A percentile compares a stretch with the other conserved stretches of the same genome.
phyloP scores from a whole-genome alignment of 2,113 vertebrate genomes.

The Hystrix brachyura region DNA sequence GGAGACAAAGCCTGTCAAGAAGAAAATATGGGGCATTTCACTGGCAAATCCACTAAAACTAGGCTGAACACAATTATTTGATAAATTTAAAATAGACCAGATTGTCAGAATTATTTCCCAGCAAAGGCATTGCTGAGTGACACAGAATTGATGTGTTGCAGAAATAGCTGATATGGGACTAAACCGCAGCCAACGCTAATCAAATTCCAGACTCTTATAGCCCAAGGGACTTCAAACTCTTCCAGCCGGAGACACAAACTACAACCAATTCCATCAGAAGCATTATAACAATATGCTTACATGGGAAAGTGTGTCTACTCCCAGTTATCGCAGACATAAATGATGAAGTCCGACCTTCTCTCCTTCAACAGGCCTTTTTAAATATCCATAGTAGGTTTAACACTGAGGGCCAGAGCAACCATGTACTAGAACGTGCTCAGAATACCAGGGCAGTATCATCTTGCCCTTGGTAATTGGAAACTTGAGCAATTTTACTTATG shows the following conservation, averaged over 20 bases:
- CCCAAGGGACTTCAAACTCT: slow-evolving; percentile 53
- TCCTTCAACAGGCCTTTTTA: slow-evolving; percentile 27
- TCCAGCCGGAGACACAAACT: slow-evolving; percentile 12
- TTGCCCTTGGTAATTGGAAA: background rate
- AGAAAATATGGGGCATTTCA: slow-evolving; percentile 46
- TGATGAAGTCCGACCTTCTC: slow-evolving; percentile 25
- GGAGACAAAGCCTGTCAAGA: slow-evolving; percentile 66
- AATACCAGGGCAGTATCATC: background rate
- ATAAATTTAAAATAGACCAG: slow-evolving; percentile 74
- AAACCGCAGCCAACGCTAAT: slow-evolving; percentile 70
- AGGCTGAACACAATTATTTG: slow-evolving; percentile 70
- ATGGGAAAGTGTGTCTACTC: background rate
- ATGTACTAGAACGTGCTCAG: background rate
- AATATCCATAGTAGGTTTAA: background rate
- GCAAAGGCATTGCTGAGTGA: slow-evolving; percentile 63
- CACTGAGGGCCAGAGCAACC: background rate
- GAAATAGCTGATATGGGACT: slow-evolving; percentile 70
- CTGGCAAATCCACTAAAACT: slow-evolving; percentile 39
- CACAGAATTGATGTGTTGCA: slow-evolving; percentile 61
- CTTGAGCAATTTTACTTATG: background rate
- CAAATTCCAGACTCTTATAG: slow-evolving; percentile 67
- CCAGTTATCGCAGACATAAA: background rate
- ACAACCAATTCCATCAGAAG: slow-evolving; percentile 49
- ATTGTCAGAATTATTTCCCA: slow-evolving; percentile 72
- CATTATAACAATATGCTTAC: slow-evolving; percentile 37